Evolutionary conservation across 2,113 vertebrate genomes (phyloP), one percentile per base, ranked within the genome.

Genomic region (Stigmatopora nigra): DNA sequence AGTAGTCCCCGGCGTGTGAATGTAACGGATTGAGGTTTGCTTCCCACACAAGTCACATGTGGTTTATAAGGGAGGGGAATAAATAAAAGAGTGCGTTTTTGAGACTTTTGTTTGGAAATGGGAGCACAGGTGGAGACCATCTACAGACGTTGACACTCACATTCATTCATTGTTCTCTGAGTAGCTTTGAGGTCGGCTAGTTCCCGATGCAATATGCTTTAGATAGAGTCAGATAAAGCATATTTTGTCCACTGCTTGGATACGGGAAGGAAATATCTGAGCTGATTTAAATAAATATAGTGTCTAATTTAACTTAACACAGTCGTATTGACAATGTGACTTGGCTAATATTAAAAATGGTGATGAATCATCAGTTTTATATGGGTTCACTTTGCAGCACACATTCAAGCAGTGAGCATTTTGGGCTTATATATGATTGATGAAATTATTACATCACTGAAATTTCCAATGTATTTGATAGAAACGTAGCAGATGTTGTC

Each of bases 81-180:
- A 25, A 12, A 55, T 31, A 5, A 55, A 13, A 61, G 63, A 48
- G 67, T 15, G 63, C 25, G 48, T 77, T 58, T 22, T 52, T 75
- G 62, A 63, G 67, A 70, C 65, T 65, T 80, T 17, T 69, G 67
- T 68, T 35, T 61, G 31, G 69, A 69, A 57, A 36, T 31, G 25
- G n/a, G 56, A 61, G 77, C 19, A 69, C 81, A 83, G 82, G 82
- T 86, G 78, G 79, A 81, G 77, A 55, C 78, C 84, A 82, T 77
- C 81, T 84, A 77, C 72, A 72, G 72, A 68, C 67, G 62, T 67
- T 72, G 64, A 70, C 73, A 51, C 56, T n/a, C n/a, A 79, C 77
- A 41, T 31, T 3, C 72, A 79, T 68, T 85, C 87, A 88, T 88
- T 88, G 87, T 88, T 88, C 87, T 88, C 79, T 73, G 71, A 70